These are phyloP conservation scores for Yponomeuta sedellus DNA, from an alignment of 2,888 invertebrate species.

Conservation along the genomic window DNA sequence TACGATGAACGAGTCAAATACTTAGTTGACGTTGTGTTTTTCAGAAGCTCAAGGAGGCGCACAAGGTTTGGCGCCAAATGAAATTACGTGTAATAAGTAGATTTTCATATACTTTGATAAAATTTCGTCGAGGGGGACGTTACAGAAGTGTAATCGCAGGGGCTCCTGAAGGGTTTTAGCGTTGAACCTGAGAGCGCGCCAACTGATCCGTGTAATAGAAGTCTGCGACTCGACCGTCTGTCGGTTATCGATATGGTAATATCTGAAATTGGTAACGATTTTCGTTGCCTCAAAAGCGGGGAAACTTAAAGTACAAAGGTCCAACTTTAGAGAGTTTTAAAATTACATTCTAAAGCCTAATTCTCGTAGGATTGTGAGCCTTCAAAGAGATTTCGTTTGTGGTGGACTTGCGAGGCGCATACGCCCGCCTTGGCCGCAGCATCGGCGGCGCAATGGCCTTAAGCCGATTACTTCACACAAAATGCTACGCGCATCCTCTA, in stretches of 20 bases:
- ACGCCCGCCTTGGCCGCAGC: neutral
- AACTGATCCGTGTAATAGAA: slow-evolving; percentile 68
- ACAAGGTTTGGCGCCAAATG: neutral
- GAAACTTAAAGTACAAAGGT: neutral
- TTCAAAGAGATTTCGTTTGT: slow-evolving; percentile 2
- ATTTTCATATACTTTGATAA: neutral
- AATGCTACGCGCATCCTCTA: slow-evolving; percentile 48
- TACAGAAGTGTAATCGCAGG: slow-evolving; percentile 43
- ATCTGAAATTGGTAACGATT: slow-evolving; percentile 23
- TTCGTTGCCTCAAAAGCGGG: neutral
- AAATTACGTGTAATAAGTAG: neutral
- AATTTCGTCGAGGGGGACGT: slow-evolving; percentile 38
- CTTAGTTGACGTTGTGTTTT: neutral
- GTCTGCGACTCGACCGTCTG: slow-evolving; percentile 42
- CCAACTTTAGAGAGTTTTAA: neutral
- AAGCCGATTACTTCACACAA: slow-evolving; percentile 72
- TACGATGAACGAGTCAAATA: neutral
- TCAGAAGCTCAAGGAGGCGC: neutral
- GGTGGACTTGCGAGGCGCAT: neutral
- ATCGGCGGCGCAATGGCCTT: slow-evolving; percentile 21
- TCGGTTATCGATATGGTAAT: slow-evolving; percentile 21
- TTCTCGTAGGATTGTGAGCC: neutral
- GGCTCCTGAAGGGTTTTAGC: slow-evolving; percentile 48
- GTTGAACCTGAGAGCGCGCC: slow-evolving; percentile 51
- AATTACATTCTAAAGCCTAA: neutral